Conservation (phyloP, 2,113 vertebrate genomes). For the Takifugu flavidus region DNA sequence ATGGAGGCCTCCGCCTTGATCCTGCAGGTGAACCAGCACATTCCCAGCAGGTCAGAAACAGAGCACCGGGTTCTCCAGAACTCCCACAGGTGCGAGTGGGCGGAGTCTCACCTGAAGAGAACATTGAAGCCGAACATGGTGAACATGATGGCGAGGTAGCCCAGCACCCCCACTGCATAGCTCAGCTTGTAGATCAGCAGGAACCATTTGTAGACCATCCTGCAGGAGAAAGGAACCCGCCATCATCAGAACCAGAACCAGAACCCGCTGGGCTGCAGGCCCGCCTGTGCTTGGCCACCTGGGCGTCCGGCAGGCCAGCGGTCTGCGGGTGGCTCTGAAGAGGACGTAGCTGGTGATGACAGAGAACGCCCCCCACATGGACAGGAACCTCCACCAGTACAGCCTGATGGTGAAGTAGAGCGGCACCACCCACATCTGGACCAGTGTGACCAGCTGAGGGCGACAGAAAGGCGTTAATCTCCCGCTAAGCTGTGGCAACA, state of each 20-base stretch:
- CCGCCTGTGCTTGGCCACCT: constrained; percentile 16
- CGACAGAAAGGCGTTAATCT: neutral
- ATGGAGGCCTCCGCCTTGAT: constrained; percentile 72
- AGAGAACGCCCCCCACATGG: constrained; percentile 72
- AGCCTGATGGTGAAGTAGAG: constrained; percentile 77
- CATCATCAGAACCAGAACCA: neutral
- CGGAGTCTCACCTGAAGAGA: constrained; percentile 65
- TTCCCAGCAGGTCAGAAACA: no score
- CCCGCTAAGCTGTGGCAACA: no score
- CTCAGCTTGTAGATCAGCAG: constrained; percentile 78
- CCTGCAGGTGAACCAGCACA: constrained; percentile 26
- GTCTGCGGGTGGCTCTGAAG: constrained; percentile 75
- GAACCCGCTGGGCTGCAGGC: no score
- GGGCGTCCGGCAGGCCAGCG: constrained; percentile 67
- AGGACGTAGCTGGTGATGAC: constrained; percentile 71
- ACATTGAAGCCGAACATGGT: constrained; percentile 79
- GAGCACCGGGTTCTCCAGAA: neutral
- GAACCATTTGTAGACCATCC: constrained; percentile 81
- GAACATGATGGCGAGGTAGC: constrained; percentile 77
- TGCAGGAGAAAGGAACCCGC: constrained; percentile 18
- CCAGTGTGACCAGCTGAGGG: constrained; percentile 71
- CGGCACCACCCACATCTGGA: constrained; percentile 76
- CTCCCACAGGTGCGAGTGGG: neutral
- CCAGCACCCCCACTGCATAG: constrained; percentile 66
- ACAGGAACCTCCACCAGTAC: constrained; percentile 76